Evolutionary conservation across 2,797 vertebrate species (phyloP), one percentile per base, ranked within the genome.

Genomic region (Bradypodion ventrale): DNA sequence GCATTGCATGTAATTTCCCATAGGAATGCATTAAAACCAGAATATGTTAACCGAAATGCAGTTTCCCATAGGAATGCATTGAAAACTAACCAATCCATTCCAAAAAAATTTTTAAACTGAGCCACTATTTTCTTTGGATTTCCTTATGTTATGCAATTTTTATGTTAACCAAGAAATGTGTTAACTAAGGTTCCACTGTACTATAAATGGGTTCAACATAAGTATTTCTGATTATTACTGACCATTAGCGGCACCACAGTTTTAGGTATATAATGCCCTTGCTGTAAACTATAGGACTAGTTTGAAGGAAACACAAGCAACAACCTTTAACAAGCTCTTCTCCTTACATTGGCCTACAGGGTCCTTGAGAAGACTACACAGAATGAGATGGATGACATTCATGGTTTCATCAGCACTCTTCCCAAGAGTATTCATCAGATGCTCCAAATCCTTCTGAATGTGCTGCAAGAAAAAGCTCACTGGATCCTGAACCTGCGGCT

Each of bases 371-470:
- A 99, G 93, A 85, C 94, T 91, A 91, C 88, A 0, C 87, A 99
- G 96, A 83, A 96, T 29, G 2, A 98, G 92, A 85, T 99, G 98
- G 63, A 97, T 68, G 4, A 93, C 35, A 2, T 72, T 96, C 86
- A 93, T 70, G 0, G 96, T 94, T 87, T 99, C 98, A 3, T 99
- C 98, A 0, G 94, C 92, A 2, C 97, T 97, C 87, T 95, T 98
- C 25, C 97, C 97, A 91, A 99, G 94, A 35, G 84, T 96, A 87
- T 40, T 95, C 62, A 85, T 96, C 16, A 99, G 90, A 91, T 97
- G 97, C 56, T 94, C 90, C 88, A 98, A 9, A 92, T 99, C 97
- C 87, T 96, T 96, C 87, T 19, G 85, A 85, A 98, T 62, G 49
- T 99, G 98, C 63, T 85, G 92, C 84, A 94, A 80, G 56, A 99